A percentile compares a stretch with the other conserved stretches of the same genome.
phyloP scores from a whole-genome alignment of 2,888 invertebrate species.

The Gonocerus acuteangulatus region DNA sequence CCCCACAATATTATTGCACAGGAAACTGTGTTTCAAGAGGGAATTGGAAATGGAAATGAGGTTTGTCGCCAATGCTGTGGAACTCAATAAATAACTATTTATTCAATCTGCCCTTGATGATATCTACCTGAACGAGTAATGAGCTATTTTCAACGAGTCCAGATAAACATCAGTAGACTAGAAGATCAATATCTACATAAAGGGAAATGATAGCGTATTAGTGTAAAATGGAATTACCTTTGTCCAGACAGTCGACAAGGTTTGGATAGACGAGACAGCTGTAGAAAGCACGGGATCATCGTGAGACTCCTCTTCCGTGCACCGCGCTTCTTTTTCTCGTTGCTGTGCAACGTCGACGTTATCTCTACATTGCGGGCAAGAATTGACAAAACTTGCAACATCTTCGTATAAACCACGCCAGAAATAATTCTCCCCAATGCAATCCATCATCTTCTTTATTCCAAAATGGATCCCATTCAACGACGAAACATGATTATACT shows the following conservation, averaged over 20 bases:
- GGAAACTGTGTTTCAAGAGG: no score
- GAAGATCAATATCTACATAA: no score
- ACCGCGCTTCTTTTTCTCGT: conserved; percentile 3
- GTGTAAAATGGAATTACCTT: no score
- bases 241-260: conserved; percentile 29
- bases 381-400: conserved; percentile 35
- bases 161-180: no score
- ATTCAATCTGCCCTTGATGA: no score
- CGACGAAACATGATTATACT: conserved; percentile 29
- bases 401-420: conserved; percentile 37
- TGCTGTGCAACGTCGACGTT: conserved; percentile 16
- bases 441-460: conserved; percentile 35
- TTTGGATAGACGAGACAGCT: conserved; percentile 10
- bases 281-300: conserved; percentile 6
- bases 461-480: conserved; percentile 34
- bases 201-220: no score
- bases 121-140: no score
- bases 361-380: conserved; percentile 34
- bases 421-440: conserved; percentile 31
- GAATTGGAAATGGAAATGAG: no score
- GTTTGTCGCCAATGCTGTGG: no score
- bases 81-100: no score
- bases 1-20: no score
- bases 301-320: background rate
- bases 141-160: no score